Evolutionary conservation across 2,797 vertebrate genomes (phyloP).

Genomic region (Takifugu rubripes): DNA sequence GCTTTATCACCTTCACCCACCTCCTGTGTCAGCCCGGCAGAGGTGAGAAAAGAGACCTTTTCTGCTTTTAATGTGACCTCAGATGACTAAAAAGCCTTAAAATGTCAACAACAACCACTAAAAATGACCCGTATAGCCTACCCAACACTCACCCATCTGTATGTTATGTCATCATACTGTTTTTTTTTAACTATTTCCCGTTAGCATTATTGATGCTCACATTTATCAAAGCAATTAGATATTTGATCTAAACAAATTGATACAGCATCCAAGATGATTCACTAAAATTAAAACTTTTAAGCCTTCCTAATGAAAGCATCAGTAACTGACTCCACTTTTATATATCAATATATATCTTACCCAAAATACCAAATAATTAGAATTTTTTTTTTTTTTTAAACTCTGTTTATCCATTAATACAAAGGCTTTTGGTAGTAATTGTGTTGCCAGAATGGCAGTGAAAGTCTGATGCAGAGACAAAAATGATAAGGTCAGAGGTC

Average conservation of each 20-base stretch:
- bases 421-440: no score
- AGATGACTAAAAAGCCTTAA: conserved; percentile 45
- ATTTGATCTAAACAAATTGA: no score
- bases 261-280: background rate
- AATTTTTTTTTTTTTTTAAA: no score
- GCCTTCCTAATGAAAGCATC: no score
- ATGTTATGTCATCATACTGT: background rate
- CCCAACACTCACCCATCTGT: conserved; percentile 18
- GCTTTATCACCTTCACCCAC: conserved; percentile 62
- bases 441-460: no score
- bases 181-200: no score
- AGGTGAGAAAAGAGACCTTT: conserved; percentile 55
- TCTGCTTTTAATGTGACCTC: conserved; percentile 54
- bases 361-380: no score
- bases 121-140: conserved; percentile 18
- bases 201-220: no score
- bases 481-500: conserved; percentile 54
- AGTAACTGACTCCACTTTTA: no score
- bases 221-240: no score
- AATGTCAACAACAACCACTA: conserved; percentile 22
- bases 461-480: conserved; percentile 21
- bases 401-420: no score
- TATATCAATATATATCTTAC: no score
- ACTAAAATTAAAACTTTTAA: background rate
- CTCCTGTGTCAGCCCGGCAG: conserved; percentile 54